Percentiles rank a stretch among this genome's conserved stretches.
These are phyloP conservation scores for Hybognathus amarus DNA, from an alignment of 2,797 vertebrate species.

Conservation along the genomic window DNA sequence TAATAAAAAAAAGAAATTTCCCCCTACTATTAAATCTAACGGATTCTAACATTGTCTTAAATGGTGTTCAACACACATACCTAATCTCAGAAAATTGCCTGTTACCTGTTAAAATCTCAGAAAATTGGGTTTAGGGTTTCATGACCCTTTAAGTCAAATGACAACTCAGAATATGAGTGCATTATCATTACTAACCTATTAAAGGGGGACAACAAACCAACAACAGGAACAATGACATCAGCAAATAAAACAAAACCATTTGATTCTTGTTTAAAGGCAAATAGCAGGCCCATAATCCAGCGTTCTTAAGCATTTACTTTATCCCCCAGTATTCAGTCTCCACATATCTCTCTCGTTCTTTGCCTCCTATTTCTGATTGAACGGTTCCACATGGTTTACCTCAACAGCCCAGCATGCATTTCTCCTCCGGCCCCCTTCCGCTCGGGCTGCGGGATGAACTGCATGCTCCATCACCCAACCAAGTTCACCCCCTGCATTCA, in stretches of 20 bases:
- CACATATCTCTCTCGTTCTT: background rate
- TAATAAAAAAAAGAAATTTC: no score
- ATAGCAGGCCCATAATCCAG: background rate
- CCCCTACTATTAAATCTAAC: no score
- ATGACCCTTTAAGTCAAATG: constrained; percentile 2
- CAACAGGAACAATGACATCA: background rate
- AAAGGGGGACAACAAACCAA: background rate
- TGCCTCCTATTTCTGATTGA: constrained; percentile 27
- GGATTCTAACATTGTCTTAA: no score
- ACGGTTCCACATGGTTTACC: constrained; percentile 47
- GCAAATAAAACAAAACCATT: background rate
- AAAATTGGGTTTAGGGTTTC: no score
- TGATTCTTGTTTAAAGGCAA: constrained; percentile 2
- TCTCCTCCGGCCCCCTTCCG: background rate
- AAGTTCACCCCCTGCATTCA: constrained; percentile 58
- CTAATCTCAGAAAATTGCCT: no score
- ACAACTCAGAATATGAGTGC: background rate
- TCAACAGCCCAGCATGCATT: constrained; percentile 17
- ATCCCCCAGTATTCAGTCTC: background rate
- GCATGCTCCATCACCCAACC: constrained; percentile 29
- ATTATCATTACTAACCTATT: constrained; percentile 2
- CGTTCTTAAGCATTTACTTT: background rate
- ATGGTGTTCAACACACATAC: no score
- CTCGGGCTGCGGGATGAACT: background rate
- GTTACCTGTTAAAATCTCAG: no score